A percentile compares a stretch with the other conserved stretches of the same genome.
Evolutionary conservation across 1,140 invertebrate species (phyloP).

Genomic region (Panulirus ornatus): DNA sequence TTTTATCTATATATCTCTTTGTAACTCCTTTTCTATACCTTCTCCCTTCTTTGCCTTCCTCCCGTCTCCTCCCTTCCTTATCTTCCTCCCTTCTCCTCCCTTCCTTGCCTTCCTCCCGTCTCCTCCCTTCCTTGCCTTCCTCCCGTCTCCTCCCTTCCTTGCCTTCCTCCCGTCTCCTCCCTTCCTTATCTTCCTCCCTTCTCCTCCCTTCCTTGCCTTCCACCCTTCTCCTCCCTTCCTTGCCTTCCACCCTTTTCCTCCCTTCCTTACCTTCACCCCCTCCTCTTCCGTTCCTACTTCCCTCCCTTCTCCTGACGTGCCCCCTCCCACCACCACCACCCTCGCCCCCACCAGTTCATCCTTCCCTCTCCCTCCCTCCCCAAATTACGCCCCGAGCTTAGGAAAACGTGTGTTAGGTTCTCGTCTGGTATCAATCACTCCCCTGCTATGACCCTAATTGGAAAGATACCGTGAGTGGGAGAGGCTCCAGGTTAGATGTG

Average conservation of each 20-base stretch:
- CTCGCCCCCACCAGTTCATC: no score
- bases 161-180: neutral
- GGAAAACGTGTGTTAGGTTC: no score
- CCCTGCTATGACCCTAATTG: no score
- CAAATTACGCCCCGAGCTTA: no score
- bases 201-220: no score
- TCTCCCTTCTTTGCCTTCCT: neutral
- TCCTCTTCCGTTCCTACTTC: no score
- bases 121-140: neutral
- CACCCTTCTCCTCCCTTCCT: neutral
- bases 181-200: neutral
- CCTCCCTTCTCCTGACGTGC: neutral
- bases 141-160: neutral
- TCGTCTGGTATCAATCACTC: no score
- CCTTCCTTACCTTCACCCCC: neutral
- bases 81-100: neutral
- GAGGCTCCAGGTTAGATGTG: no score
- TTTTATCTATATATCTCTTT: neutral
- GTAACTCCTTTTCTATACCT: no score
- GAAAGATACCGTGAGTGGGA: no score
- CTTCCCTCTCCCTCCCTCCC: no score
- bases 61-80: neutral
- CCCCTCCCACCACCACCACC: no score
- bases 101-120: neutral
- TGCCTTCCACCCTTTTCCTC: neutral